Conservation (phyloP, 2,113 vertebrate species). For the Peromyscus californicus region DNA sequence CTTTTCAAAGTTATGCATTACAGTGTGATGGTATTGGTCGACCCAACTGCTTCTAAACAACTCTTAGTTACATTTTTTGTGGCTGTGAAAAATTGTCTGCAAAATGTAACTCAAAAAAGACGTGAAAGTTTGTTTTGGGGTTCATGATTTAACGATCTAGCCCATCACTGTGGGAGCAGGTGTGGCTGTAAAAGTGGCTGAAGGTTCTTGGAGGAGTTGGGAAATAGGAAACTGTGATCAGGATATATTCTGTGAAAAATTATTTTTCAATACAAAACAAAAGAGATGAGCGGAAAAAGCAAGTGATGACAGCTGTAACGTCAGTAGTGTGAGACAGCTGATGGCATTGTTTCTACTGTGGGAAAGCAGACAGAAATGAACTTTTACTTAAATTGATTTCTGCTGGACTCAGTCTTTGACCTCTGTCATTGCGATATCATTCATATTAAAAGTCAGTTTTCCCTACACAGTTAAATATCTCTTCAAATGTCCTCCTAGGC, state of each 20-base stretch:
- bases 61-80: neutral
- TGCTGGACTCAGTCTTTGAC: neutral
- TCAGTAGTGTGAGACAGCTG: neutral
- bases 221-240: neutral
- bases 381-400: too few relatives aligned
- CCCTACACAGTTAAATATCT: neutral
- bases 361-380: neutral
- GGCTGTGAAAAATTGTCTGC: neutral
- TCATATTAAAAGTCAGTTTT: neutral
- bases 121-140: neutral
- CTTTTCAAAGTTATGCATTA: slow-evolving; percentile 30
- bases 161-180: neutral
- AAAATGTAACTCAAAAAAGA: neutral
- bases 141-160: neutral
- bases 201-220: neutral
- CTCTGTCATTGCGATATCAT: neutral
- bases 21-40: neutral
- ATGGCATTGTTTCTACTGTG: too few relatives aligned
- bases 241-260: neutral
- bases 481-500: neutral
- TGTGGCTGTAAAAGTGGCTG: neutral
- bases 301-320: neutral
- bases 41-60: neutral
- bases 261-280: neutral
- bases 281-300: neutral